These are phyloP conservation scores for Epirrita christyi DNA, from an alignment of 2,888 invertebrate genomes.

Conservation along the genomic window DNA sequence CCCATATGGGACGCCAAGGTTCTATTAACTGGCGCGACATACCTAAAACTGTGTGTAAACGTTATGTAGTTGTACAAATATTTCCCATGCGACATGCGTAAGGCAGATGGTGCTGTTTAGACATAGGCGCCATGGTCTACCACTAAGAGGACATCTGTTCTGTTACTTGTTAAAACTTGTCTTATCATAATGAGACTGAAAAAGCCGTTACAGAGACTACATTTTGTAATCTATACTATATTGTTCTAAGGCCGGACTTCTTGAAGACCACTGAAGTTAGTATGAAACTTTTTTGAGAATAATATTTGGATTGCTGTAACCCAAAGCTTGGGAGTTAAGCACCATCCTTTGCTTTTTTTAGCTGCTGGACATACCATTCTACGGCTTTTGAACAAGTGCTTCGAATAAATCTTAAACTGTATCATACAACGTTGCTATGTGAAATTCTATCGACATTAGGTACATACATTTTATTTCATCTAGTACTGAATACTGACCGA, in stretches of 20 bases:
- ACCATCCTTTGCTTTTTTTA: too few relatives aligned
- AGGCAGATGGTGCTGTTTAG: slow-evolving; percentile 36
- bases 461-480: too few relatives aligned
- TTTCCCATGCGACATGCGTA: slow-evolving; percentile 34
- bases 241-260: not conserved
- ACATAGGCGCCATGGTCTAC: slow-evolving; percentile 31
- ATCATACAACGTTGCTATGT: too few relatives aligned
- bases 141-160: slow-evolving; percentile 27
- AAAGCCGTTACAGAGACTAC: slow-evolving; percentile 16
- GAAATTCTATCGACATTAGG: too few relatives aligned
- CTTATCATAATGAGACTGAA: slow-evolving; percentile 31
- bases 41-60: slow-evolving; percentile 11
- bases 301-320: too few relatives aligned
- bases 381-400: too few relatives aligned
- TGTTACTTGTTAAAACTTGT: slow-evolving; percentile 17
- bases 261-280: not conserved
- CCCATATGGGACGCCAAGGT: slow-evolving; percentile 68
- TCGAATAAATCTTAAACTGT: too few relatives aligned
- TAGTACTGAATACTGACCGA: too few relatives aligned
- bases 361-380: too few relatives aligned
- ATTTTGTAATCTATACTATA: too few relatives aligned
- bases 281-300: too few relatives aligned
- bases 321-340: too few relatives aligned
- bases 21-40: slow-evolving; percentile 26
- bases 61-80: slow-evolving; percentile 28